Conservation (phyloP, 37 sponge, comb jelly and placozoan genomes). For the Halisarca cf. caerulea region DNA sequence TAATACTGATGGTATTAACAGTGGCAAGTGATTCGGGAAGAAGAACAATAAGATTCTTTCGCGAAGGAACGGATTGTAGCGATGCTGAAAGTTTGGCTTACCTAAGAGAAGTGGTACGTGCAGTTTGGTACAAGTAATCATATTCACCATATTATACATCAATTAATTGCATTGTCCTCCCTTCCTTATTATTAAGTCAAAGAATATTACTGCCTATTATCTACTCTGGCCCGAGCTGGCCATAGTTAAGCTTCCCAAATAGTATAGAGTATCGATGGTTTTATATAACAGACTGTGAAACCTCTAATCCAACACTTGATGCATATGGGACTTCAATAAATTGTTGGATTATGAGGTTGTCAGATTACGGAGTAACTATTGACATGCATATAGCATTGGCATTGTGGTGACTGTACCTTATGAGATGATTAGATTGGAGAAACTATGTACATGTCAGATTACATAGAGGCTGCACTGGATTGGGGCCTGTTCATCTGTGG, state of each 20-base stretch:
- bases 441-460: no score
- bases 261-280: background rate
- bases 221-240: no score
- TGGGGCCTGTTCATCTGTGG: no score
- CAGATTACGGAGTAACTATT: no score
- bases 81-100: background rate
- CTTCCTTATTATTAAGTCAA: background rate
- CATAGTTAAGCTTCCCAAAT: background rate
- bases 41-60: background rate
- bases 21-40: constrained; percentile 3
- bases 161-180: background rate
- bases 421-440: no score
- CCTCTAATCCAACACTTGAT: no score
- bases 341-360: no score
- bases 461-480: no score
- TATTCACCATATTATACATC: background rate
- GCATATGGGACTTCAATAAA: no score
- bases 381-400: no score
- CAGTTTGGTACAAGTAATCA: background rate
- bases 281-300: no score
- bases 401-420: no score
- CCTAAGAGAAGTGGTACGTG: background rate
- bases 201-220: background rate
- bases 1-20: background rate
- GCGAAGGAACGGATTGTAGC: constrained; percentile 5